phyloP scores from a whole-genome alignment of 2,888 invertebrate species.

The Archips crataeganus region DNA sequence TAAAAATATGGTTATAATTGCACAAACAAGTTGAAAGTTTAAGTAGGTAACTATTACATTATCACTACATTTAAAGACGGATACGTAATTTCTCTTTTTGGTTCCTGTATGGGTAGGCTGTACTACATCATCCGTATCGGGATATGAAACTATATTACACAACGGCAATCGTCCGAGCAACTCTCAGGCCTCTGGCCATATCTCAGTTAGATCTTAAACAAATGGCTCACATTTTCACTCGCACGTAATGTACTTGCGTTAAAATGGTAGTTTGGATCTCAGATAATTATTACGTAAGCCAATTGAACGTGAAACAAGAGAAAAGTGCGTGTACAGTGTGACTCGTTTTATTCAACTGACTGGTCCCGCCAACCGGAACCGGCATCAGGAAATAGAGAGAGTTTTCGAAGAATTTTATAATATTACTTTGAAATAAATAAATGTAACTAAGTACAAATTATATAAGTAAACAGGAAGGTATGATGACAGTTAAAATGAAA shows the following conservation, averaged over 20 bases:
- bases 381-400: constrained; percentile 25
- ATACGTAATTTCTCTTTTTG: not conserved
- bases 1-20: no score
- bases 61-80: not conserved
- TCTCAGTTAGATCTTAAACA: constrained; percentile 5
- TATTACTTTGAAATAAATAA: not conserved
- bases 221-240: constrained; percentile 9
- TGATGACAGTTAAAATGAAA: not conserved
- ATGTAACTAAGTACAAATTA: not conserved
- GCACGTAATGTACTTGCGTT: constrained; percentile 43
- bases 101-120: not conserved
- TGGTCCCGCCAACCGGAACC: constrained; percentile 14
- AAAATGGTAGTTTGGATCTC: constrained; percentile 54
- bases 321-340: constrained; percentile 56
- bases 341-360: constrained; percentile 29
- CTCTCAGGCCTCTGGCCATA: constrained; percentile 32
- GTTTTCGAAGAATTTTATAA: not conserved
- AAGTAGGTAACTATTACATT: not conserved
- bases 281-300: constrained; percentile 58
- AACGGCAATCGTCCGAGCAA: not conserved
- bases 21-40: no score
- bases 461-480: not conserved
- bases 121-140: not conserved
- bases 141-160: not conserved
- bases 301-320: constrained; percentile 62